Evolutionary conservation across 2,113 vertebrate genomes (phyloP).

Genomic region (Oryzias woworae): DNA sequence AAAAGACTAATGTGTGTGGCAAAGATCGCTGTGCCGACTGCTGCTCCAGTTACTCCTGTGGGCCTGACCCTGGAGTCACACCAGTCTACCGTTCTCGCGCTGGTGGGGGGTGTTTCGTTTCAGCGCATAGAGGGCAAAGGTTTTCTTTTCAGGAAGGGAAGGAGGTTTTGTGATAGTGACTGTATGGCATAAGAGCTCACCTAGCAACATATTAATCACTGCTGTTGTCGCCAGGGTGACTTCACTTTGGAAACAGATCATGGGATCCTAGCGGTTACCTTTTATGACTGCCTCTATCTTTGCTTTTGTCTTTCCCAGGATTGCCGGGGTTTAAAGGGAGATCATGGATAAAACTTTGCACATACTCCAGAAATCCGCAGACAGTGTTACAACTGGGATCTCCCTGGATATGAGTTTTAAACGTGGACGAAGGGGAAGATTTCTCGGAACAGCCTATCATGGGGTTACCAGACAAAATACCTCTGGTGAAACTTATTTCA

Average conservation of each 20-base stretch:
- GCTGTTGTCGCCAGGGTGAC: slow-evolving; percentile 41
- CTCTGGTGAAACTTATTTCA: slow-evolving; percentile 92
- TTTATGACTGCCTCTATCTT: slow-evolving; percentile 48
- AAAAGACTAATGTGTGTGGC: slow-evolving; percentile 7
- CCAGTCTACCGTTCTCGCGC: not conserved
- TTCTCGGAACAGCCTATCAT: slow-evolving; percentile 81
- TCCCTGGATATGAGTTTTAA: slow-evolving; percentile 74
- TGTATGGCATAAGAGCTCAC: slow-evolving; percentile 2
- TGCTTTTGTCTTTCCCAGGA: slow-evolving; percentile 40
- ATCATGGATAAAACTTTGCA: slow-evolving; percentile 77
- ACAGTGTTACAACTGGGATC: slow-evolving; percentile 60
- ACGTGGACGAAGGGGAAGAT: slow-evolving; percentile 73
- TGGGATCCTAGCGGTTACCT: slow-evolving; percentile 39
- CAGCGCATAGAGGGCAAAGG: slow-evolving; percentile 8
- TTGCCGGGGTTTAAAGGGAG: slow-evolving; percentile 36
- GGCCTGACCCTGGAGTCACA: slow-evolving; percentile 31
- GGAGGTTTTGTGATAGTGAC: slow-evolving; percentile 26
- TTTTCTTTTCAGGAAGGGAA: slow-evolving; percentile 57
- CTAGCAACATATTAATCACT: slow-evolving; percentile 42
- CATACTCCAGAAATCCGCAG: slow-evolving; percentile 79
- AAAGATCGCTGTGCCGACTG: not conserved
- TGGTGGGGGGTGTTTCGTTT: slow-evolving; percentile 54
- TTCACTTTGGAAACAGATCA: slow-evolving; percentile 50
- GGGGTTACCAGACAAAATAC: slow-evolving; percentile 87
- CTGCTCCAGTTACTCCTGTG: slow-evolving; percentile 5